Conservation (phyloP, 2,797 vertebrate genomes). For the Cynopterus sphinx region DNA sequence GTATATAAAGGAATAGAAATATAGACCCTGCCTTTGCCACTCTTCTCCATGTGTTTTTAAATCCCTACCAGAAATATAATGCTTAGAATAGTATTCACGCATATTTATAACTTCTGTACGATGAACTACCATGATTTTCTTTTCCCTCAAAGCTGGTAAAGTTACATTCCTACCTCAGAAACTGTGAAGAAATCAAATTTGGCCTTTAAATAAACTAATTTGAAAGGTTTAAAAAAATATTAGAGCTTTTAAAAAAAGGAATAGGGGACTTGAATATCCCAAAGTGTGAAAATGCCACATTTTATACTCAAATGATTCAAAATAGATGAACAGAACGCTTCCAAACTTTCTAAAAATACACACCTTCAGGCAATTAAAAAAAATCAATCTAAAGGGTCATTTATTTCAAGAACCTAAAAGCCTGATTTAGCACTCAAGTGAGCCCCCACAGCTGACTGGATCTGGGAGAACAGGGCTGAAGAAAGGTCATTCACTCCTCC, state of each 20-base stretch:
- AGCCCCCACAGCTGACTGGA: conserved; percentile 61
- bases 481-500: conserved; percentile 70
- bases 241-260: conserved; percentile 63
- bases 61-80: conserved; percentile 65
- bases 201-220: conserved; percentile 75
- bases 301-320: conserved; percentile 77
- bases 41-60: conserved; percentile 64
- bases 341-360: conserved; percentile 80
- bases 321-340: conserved; percentile 80
- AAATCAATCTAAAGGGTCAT: conserved; percentile 77
- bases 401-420: conserved; percentile 76
- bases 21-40: conserved; percentile 23
- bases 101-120: conserved; percentile 69
- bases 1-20: conserved; percentile 24
- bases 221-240: conserved; percentile 75
- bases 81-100: conserved; percentile 67
- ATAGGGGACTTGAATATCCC: conserved; percentile 70
- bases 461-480: conserved; percentile 50
- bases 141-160: conserved; percentile 59
- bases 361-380: conserved; percentile 70
- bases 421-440: conserved; percentile 46
- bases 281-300: conserved; percentile 78
- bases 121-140: conserved; percentile 61
- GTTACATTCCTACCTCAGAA: conserved; percentile 70
- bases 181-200: conserved; percentile 67